Evolutionary conservation across 2,113 vertebrate genomes (phyloP), one percentile per base, ranked within the genome.

Genomic region (Perognathus longimembris): DNA sequence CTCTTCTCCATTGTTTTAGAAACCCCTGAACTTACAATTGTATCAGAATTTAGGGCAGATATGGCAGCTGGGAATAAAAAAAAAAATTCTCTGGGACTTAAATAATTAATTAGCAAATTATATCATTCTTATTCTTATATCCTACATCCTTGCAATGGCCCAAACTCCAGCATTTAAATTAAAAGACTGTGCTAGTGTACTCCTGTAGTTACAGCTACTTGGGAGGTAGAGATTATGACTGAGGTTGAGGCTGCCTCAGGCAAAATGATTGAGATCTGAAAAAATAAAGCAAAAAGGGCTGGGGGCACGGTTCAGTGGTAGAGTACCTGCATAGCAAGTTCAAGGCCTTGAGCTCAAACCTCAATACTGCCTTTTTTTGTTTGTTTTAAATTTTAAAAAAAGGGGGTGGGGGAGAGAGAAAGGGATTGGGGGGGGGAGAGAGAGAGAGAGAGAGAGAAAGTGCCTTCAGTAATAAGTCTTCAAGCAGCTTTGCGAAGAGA

Each of bases 121-220:
- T 90, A 63, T 88, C 18, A 82, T 82, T 80, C 57, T 93, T 63
- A 83, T 57, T 71, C 34, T 3, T 32, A 28, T 11, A 57, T 2
- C 54, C n/a, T 85, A 81, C 9, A 82, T 84, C 30, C 69, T 78
- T 80, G 34, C 10, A 87, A 17, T 2, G 67, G 6, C 38, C 22
- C 11, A 75, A 70, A 92, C 9, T 36, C 22, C n/a, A 93, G 67
- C 34, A 70, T 87, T 64, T 42, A 80, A 88, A 96, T 61, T 61
- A 24, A 4, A 61, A 61, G 59, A 61, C 21, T 26, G 24, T 61
- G 59, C 21, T 24, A 26, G 59, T 61, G 3, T 8, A 26, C 7
- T 6, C 59, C 59, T 61, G 6, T 61, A 61, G 24, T 61, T 26
- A 21, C 24, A 61, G 59, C 24, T 24, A 61, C 20, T 61, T 9